Conservation (phyloP, 2,888 invertebrate species). For the Adelognathus sp. region DNA sequence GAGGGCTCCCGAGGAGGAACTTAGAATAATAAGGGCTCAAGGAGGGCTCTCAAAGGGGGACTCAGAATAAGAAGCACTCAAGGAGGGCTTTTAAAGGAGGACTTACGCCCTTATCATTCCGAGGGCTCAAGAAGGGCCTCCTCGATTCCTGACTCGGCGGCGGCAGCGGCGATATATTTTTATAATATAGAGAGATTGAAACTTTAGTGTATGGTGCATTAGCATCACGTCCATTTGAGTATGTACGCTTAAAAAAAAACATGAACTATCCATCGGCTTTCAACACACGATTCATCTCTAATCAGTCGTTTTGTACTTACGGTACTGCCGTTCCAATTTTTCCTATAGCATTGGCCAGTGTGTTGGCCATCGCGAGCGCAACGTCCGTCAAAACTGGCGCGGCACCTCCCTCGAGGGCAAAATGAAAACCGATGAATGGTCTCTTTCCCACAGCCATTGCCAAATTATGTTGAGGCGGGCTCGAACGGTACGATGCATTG, state of each 20-base stretch:
- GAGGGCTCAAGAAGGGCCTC: too few species aligned
- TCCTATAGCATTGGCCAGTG: constrained; percentile 87
- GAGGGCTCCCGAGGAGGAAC: too few species aligned
- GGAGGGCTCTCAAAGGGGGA: too few species aligned
- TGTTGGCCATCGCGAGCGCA: constrained; percentile 95
- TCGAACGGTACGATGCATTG: constrained; percentile 86
- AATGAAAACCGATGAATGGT: constrained; percentile 95
- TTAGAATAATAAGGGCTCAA: too few species aligned
- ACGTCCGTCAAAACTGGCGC: constrained; percentile 93
- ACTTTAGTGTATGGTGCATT: too few species aligned
- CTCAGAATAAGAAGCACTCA: too few species aligned
- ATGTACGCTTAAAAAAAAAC: background rate
- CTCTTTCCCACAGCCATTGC: constrained; percentile 90
- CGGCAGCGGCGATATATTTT: too few species aligned
- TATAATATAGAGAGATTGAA: too few species aligned
- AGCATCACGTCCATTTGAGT: too few species aligned
- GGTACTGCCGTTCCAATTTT: constrained; percentile 83
- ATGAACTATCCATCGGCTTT: background rate
- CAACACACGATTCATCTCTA: background rate
- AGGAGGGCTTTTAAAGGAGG: too few species aligned
- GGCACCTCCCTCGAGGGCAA: constrained; percentile 93
- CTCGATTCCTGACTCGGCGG: too few species aligned
- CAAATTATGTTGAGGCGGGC: constrained; percentile 89
- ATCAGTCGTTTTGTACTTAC: constrained; percentile 82
- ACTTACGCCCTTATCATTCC: too few species aligned